phyloP scores from a whole-genome alignment of 2,113 vertebrate genomes.

The Chunga burmeisteri region DNA sequence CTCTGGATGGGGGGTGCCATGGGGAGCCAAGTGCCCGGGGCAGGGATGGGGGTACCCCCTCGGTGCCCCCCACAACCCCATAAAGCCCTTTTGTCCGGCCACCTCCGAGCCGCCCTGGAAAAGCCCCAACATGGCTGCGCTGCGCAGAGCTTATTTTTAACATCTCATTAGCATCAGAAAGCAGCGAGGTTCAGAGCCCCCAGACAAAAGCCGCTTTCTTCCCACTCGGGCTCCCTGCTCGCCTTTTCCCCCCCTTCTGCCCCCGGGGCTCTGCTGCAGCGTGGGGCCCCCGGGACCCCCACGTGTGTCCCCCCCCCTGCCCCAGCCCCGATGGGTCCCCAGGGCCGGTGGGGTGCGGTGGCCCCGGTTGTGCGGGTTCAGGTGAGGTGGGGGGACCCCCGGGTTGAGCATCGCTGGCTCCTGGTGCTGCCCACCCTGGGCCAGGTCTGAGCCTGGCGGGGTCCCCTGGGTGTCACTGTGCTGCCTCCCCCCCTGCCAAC shows the following conservation, averaged over 20 bases:
- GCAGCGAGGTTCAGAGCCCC: not conserved
- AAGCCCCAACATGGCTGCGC: not conserved
- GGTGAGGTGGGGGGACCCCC: accelerated
- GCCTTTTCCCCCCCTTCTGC: not conserved
- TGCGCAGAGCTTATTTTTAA: constrained; percentile 6
- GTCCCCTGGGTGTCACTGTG: not conserved
- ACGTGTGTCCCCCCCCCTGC: too few relatives aligned
- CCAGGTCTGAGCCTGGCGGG: not conserved
- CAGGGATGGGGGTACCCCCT: not conserved
- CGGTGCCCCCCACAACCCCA: not conserved
- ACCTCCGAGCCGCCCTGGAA: not conserved
- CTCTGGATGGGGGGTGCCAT: too few relatives aligned
- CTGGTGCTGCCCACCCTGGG: not conserved
- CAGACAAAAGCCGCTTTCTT: constrained; percentile 44
- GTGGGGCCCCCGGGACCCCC: not conserved
- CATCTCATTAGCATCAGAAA: constrained; percentile 9
- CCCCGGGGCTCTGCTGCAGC: not conserved
- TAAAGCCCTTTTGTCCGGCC: constrained; percentile 61
- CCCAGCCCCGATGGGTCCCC: not conserved
- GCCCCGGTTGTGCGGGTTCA: too few relatives aligned
- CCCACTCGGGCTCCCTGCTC: not conserved
- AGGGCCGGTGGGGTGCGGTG: not conserved
- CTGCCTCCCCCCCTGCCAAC: accelerated
- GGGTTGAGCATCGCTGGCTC: not conserved
- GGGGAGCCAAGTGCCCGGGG: not conserved